Conservation (phyloP, 2,113 vertebrate genomes). For the Thryonomys swinderianus region DNA sequence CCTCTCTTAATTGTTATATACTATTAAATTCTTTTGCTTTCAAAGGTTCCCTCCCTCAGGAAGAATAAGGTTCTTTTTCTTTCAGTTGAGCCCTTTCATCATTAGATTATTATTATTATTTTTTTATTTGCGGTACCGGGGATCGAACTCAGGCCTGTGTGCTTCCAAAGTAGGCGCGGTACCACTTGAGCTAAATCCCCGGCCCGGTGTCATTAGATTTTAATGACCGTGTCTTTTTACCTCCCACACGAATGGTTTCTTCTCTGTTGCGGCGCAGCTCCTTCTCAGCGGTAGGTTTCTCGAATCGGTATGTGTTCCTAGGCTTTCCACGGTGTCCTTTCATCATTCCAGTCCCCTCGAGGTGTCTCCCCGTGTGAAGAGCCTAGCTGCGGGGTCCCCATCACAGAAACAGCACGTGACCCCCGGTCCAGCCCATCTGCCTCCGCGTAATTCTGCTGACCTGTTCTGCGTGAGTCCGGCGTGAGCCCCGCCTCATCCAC, state of each 20-base stretch:
- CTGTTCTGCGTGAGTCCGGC: background rate
- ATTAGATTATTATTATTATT: no score
- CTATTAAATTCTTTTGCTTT: constrained; percentile 29
- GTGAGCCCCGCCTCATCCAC: background rate
- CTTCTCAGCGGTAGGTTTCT: no score
- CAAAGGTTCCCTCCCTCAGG: background rate
- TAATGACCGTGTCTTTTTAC: background rate
- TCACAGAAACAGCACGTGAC: background rate
- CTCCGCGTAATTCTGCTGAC: background rate
- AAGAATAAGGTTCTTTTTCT: no score
- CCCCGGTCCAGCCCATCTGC: background rate
- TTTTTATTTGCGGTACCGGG: no score
- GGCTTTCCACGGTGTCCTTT: no score
- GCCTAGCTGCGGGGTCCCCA: background rate
- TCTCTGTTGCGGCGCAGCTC: no score
- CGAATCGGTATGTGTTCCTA: no score
- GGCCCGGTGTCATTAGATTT: background rate
- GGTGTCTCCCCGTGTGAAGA: no score
- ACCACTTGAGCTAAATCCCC: no score
- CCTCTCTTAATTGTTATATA: constrained; percentile 17
- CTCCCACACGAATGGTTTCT: background rate
- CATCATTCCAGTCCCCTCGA: no score
- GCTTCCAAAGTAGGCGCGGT: no score
- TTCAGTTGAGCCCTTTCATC: background rate
- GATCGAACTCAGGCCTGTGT: no score